Percentiles rank a stretch among this genome's conserved stretches.
Conservation (phyloP, 2,113 vertebrate species). For the Cairina moschata region DNA sequence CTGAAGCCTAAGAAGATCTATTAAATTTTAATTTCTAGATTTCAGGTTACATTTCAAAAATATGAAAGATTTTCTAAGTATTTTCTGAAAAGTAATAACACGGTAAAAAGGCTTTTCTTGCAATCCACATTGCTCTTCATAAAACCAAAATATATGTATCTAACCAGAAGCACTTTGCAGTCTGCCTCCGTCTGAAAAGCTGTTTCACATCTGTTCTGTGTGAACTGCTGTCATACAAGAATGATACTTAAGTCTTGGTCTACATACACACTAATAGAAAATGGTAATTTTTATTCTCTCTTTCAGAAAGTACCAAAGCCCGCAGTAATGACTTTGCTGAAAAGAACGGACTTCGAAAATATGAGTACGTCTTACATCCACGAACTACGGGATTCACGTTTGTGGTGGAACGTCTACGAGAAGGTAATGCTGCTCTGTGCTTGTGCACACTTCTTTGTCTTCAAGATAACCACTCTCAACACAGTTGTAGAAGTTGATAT, state of each 20-base stretch:
- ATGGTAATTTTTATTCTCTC: constrained; percentile 21
- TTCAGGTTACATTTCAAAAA: neutral
- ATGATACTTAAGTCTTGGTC: neutral
- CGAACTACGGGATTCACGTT: constrained; percentile 97
- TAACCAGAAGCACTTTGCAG: neutral
- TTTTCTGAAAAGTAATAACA: neutral
- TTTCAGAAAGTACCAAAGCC: constrained; percentile 87
- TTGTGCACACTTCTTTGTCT: neutral
- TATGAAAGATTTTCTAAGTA: neutral
- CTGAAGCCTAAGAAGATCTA: neutral
- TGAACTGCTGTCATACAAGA: neutral
- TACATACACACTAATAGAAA: neutral
- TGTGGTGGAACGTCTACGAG: constrained; percentile 88
- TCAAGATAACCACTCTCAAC: neutral
- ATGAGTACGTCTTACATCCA: constrained; percentile 92
- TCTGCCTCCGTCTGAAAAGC: neutral
- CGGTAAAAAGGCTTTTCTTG: constrained; percentile 30
- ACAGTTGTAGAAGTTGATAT: neutral
- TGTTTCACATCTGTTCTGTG: neutral
- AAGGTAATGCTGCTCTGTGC: constrained; percentile 81
- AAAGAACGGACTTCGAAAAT: constrained; percentile 87
- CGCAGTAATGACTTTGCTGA: constrained; percentile 90
- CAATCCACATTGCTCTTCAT: constrained; percentile 3
- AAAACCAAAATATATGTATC: neutral
- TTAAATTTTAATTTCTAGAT: neutral